Evolutionary conservation across 2,113 vertebrate genomes (phyloP), one percentile per base, ranked within the genome.

Genomic region (Neogobius melanostomus): DNA sequence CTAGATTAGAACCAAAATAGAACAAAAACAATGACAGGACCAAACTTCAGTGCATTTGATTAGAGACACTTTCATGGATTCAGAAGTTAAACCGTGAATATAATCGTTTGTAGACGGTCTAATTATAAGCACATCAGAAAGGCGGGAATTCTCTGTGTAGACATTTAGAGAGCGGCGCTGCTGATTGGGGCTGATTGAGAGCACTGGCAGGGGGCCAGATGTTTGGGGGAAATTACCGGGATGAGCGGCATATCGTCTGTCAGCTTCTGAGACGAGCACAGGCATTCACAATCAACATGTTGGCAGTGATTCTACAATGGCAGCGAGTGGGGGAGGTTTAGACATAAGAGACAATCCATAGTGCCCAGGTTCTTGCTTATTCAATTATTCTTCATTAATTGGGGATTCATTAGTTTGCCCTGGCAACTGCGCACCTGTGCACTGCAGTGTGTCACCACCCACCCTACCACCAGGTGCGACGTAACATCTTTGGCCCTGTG

Each of bases 151-250:
- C 43, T 63, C 44, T 21, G 42, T 65, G 67, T 50, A 75, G 36
- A 71, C 68, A 79, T 72, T 74, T 70, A 48, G 43, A 12, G 61
- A 81, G 81, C 61, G n/a, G 28, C 54, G 68, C 15, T 47, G 63
- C 71, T 89, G 88, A 87, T 89, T 86, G 84, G 68, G 71, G 61
- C 79, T 83, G 82, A 88, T 87, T 85, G 76, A 74, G 73, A 48
- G 72, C 54, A 4, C 70, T 70, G 76, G 83, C 86, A 85, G 83
- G 82, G 76, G 75, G 78, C 82, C 85, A 84, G 44, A 63, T 65
- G 75, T 87, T 84, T 84, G 60, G 49, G 52, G 72, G 46, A 7
- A 87, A 85, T 84, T 75, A 79, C 12, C 3, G 15, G 48, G 47
- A 73, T 75, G 79, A 82, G 71, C 77, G 72, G 51, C 65, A 82